Percentiles rank a stretch among this genome's conserved stretches.
Evolutionary conservation across 1,140 invertebrate species (phyloP).

Genomic region (Pseudomyrmex flavicornis): DNA sequence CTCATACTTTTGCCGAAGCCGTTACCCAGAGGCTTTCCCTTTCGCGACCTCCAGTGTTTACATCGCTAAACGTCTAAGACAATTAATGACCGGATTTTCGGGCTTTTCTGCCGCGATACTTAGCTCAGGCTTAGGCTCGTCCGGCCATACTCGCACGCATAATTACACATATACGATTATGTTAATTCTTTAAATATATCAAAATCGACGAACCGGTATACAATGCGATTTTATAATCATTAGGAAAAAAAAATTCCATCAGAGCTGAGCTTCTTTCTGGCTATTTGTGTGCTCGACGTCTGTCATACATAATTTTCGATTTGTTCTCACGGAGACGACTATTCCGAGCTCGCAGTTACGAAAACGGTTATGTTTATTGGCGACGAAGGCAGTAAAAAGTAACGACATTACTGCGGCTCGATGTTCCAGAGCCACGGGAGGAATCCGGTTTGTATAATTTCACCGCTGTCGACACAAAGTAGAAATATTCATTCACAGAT

Average conservation of each 20-base stretch:
- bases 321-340: conserved; percentile 37
- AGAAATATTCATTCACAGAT: conserved; percentile 49
- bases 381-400: conserved; percentile 65
- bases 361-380: conserved; percentile 74
- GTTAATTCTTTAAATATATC: conserved; percentile 8
- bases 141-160: conserved; percentile 17
- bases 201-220: neutral
- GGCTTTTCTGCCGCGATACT: conserved; percentile 60
- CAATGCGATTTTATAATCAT: neutral
- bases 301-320: conserved; percentile 32
- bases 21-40: conserved; percentile 80
- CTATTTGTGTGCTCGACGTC: neutral
- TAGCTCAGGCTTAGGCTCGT: conserved; percentile 11
- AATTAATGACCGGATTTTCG: conserved; percentile 77
- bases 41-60: conserved; percentile 80
- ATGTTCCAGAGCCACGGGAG: conserved; percentile 46
- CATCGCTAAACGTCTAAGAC: conserved; percentile 80
- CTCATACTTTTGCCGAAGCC: conserved; percentile 77
- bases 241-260: conserved; percentile 17
- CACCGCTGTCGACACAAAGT: conserved; percentile 31
- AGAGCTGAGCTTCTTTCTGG: neutral
- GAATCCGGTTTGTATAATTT: conserved; percentile 42
- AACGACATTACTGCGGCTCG: conserved; percentile 64
- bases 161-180: conserved; percentile 14
- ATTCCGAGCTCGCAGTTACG: conserved; percentile 62